These are phyloP conservation scores for Dermatemys mawii DNA, from an alignment of 2,113 vertebrate species.

Conservation along the genomic window DNA sequence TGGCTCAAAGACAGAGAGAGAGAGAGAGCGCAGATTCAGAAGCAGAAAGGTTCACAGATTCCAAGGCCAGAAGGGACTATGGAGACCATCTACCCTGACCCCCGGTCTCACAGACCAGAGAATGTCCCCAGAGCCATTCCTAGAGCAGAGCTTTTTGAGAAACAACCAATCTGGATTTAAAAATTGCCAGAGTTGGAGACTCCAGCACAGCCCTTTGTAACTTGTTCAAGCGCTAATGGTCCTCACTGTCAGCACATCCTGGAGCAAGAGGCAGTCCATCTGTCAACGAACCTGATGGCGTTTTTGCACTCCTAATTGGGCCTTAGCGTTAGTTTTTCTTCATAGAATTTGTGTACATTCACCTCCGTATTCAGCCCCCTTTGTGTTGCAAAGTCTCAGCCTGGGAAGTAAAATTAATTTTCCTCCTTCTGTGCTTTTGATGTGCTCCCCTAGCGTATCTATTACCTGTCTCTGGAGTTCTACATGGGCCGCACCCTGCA, in stretches of 20 bases:
- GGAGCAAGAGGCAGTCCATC: not conserved
- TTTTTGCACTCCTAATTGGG: not conserved
- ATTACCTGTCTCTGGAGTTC: slow-evolving; percentile 91
- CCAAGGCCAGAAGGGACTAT: not conserved
- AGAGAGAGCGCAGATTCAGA: not conserved
- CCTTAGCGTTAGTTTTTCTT: not conserved
- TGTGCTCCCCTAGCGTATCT: slow-evolving; percentile 79
- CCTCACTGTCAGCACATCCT: not conserved
- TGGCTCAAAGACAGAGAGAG: not conserved
- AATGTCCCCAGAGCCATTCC: no score
- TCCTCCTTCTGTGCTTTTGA: not conserved
- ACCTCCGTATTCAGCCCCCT: not conserved
- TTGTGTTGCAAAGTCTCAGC: not conserved
- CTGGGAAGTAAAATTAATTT: not conserved
- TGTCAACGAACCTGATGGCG: not conserved
- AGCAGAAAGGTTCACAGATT: no score
- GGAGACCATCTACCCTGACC: no score
- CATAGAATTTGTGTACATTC: not conserved
- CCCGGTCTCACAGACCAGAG: no score
- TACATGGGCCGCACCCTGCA: slow-evolving; percentile 93
- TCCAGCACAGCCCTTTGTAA: no score
- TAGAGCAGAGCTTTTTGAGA: no score
- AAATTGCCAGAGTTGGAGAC: no score
- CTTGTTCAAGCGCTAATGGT: no score
- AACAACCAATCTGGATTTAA: no score